Percentiles rank a stretch among this genome's conserved stretches.
Conservation (phyloP, 2,888 invertebrate genomes). For the Reticulitermes lucifugus region DNA sequence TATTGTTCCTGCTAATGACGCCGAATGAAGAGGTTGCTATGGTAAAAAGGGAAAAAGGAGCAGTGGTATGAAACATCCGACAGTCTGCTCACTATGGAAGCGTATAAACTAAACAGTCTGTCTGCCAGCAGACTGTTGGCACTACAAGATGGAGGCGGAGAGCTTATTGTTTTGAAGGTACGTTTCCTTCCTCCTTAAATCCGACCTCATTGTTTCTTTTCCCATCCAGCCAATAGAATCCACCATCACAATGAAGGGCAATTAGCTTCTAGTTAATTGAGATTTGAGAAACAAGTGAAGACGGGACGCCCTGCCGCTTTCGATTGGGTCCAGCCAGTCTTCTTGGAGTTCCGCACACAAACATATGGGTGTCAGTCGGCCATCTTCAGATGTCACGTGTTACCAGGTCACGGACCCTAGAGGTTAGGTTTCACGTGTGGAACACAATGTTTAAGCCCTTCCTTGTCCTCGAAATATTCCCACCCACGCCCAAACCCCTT, state of each 20-base stretch:
- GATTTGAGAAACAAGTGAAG: neutral
- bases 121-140: neutral
- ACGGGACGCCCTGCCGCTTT: neutral
- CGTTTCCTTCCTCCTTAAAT: slow-evolving; percentile 45
- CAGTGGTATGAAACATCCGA: too few species aligned
- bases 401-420: neutral
- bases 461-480: slow-evolving; percentile 24
- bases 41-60: too few species aligned
- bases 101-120: too few species aligned
- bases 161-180: slow-evolving; percentile 49
- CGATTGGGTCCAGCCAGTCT: slow-evolving; percentile 10
- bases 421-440: slow-evolving; percentile 50
- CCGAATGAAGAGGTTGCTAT: too few species aligned
- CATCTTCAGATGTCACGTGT: neutral
- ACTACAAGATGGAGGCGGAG: slow-evolving; percentile 34
- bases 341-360: slow-evolving; percentile 29
- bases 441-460: slow-evolving; percentile 34
- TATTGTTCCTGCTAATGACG: too few species aligned
- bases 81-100: too few species aligned
- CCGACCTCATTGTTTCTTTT: slow-evolving; percentile 45
- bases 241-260: slow-evolving; percentile 25
- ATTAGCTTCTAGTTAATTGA: slow-evolving; percentile 20
- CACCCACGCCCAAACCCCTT: neutral
- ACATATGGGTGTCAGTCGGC: slow-evolving; percentile 21
- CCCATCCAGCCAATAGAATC: slow-evolving; percentile 38